Evolutionary conservation across 1,140 invertebrate species (phyloP).

Genomic region (Zaprionus tsacasi): DNA sequence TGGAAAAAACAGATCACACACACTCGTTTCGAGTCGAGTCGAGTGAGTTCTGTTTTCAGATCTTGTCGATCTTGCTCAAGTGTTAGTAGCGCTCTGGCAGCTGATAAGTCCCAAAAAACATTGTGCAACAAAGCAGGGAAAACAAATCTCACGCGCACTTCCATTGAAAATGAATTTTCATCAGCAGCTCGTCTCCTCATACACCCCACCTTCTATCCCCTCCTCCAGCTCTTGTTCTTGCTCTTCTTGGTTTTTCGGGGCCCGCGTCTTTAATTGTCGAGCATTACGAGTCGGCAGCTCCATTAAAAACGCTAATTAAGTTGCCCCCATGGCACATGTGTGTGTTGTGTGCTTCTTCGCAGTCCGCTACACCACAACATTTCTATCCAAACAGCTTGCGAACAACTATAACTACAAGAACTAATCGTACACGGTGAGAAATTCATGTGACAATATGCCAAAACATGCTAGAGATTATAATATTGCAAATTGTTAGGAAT

Average conservation of each 20-base stretch:
- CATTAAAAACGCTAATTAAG: conserved; percentile 81
- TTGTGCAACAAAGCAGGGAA: conserved; percentile 17
- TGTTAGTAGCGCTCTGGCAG: conserved; percentile 72
- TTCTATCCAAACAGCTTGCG: conserved; percentile 76
- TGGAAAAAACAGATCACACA: conserved; percentile 30
- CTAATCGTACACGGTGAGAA: conserved; percentile 2
- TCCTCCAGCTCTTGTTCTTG: background rate
- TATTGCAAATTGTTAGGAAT: background rate
- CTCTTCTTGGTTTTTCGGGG: conserved; percentile 34
- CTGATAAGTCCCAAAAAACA: conserved; percentile 57
- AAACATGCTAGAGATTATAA: background rate
- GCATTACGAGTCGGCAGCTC: conserved; percentile 74
- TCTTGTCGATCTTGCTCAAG: conserved; percentile 51
- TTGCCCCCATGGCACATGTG: conserved; percentile 66
- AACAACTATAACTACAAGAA: conserved; percentile 45
- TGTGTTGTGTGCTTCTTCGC: conserved; percentile 7
- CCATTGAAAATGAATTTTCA: conserved; percentile 37
- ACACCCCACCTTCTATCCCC: background rate
- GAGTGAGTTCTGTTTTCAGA: background rate
- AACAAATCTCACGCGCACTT: conserved; percentile 54
- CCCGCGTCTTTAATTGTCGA: conserved; percentile 67
- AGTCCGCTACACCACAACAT: conserved; percentile 60
- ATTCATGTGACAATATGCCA: background rate
- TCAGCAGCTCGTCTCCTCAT: background rate
- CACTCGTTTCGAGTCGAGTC: background rate